Evolutionary conservation across 2,113 vertebrate genomes (phyloP), one percentile per base, ranked within the genome.

Genomic region (Prietella phreatophila): DNA sequence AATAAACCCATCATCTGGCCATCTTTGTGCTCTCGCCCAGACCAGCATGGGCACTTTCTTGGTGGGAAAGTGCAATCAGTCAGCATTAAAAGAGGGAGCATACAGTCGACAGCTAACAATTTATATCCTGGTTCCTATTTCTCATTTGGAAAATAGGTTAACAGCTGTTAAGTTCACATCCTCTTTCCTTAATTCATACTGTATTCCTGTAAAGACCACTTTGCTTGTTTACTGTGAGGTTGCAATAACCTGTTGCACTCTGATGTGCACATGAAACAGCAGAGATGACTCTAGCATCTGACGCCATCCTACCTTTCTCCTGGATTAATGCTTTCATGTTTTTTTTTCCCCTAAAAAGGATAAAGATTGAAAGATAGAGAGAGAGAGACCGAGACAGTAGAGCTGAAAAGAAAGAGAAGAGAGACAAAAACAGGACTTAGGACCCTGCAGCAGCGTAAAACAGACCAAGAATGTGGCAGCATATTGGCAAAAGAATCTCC

Each of bases 351-450:
- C 9, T 9, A 36, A 36, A 36, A 8, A 30, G 47, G 47, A 79
- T 79, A 79, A 10, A 73, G 33, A 73, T 4, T 15, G n/a, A 30
- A 2, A 67, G n/a, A 30, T 13, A n/a, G 27, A 13, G 36, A 73
- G 14, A 60, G 15, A 73, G 2, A 75, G 20, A 42, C 17, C 22
- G 7, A 50, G 19, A 50, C 25, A 60, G 17, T 39, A 11, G 95
- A 95, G 92, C 97, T 99, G 92, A 75, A 94, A 94, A 11, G 22
- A 39, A 42, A 82, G 55, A 61, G 56, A 39, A 82, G 11, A 82
- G 33, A 90, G 90, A 86, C 89, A 47, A 93, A 87, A 85, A 78
- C 55, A 73, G n/a, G 22, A 42, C 50, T 71, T 61, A 85, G 63
- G 22, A 69, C 84, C n/a, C 88, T 30, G 15, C 47, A 86, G 20